phyloP scores from a whole-genome alignment of 1,140 invertebrate genomes.

The Thaumetopoea pityocampa region DNA sequence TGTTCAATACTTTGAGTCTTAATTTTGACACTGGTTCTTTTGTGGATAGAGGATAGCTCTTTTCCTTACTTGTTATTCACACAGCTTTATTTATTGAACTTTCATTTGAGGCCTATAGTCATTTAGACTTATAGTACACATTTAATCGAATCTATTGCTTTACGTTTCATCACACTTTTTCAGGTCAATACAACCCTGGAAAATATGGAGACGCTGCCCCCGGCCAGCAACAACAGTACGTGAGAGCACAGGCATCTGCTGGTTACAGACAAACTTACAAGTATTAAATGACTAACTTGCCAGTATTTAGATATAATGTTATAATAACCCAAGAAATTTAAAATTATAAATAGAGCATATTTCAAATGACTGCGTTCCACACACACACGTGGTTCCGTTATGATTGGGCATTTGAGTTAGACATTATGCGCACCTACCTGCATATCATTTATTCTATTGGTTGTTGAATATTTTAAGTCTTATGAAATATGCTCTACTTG shows the following conservation, averaged over 20 bases:
- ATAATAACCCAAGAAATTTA: slow-evolving; percentile 4
- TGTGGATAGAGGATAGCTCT: too few relatives aligned
- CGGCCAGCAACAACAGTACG: slow-evolving; percentile 38
- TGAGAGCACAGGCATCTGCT: slow-evolving; percentile 38
- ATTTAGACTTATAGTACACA: background rate
- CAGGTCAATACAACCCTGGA: slow-evolving; percentile 64
- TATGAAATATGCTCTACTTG: slow-evolving; percentile 10
- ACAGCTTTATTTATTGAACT: too few relatives aligned
- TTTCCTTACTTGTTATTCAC: too few relatives aligned
- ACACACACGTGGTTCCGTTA: background rate
- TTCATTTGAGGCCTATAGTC: too few relatives aligned
- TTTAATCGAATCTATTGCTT: background rate
- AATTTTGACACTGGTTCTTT: too few relatives aligned
- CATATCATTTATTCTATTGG: background rate
- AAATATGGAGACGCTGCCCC: slow-evolving; percentile 48
- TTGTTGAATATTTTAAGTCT: too few relatives aligned
- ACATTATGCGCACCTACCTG: background rate
- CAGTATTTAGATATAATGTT: slow-evolving; percentile 23
- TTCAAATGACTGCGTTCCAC: slow-evolving; percentile 4
- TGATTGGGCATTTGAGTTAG: background rate
- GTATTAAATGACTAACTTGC: slow-evolving; percentile 36
- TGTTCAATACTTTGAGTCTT: too few relatives aligned
- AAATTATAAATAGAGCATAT: slow-evolving; percentile 12
- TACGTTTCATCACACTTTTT: slow-evolving; percentile 25
- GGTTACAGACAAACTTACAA: slow-evolving; percentile 59